Evolutionary conservation across 2,888 invertebrate species (phyloP).

Genomic region (Agonopterix alstromeriana): DNA sequence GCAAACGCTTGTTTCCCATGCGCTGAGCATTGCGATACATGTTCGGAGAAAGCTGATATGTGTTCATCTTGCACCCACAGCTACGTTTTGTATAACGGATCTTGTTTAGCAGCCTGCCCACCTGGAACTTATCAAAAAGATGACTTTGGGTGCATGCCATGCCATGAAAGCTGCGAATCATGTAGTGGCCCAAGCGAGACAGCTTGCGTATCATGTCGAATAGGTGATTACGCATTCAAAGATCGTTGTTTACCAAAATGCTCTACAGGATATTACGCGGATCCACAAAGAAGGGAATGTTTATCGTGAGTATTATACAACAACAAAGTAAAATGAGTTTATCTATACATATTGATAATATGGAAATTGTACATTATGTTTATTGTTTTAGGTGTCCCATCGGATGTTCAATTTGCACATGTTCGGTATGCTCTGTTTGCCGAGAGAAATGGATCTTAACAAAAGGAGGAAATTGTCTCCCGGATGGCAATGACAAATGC

Average conservation of each 20-base stretch:
- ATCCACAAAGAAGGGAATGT: slow-evolving; percentile 87
- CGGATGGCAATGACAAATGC: slow-evolving; percentile 84
- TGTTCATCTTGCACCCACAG: slow-evolving; percentile 93
- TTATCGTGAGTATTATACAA: slow-evolving; percentile 69
- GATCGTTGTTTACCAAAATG: slow-evolving; percentile 85
- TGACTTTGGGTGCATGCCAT: slow-evolving; percentile 88
- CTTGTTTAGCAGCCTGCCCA: slow-evolving; percentile 91
- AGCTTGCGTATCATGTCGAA: slow-evolving; percentile 87
- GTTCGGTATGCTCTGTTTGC: slow-evolving; percentile 84
- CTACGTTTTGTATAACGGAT: slow-evolving; percentile 88
- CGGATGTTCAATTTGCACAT: slow-evolving; percentile 85
- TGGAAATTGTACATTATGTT: slow-evolving; percentile 10
- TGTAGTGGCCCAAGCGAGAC: slow-evolving; percentile 87
- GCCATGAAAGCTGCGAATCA: slow-evolving; percentile 87
- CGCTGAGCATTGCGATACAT: slow-evolving; percentile 90
- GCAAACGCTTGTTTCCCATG: slow-evolving; percentile 91
- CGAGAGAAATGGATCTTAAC: slow-evolving; percentile 85
- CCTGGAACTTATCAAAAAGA: slow-evolving; percentile 89
- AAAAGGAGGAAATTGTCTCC: slow-evolving; percentile 84
- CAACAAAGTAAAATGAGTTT: neutral
- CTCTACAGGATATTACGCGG: slow-evolving; percentile 84
- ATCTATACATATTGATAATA: neutral
- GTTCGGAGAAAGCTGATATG: slow-evolving; percentile 88
- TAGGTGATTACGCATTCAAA: slow-evolving; percentile 82
- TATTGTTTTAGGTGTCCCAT: slow-evolving; percentile 79